phyloP scores from a whole-genome alignment of 2,888 invertebrate genomes.

The Agriopis aurantiaria region DNA sequence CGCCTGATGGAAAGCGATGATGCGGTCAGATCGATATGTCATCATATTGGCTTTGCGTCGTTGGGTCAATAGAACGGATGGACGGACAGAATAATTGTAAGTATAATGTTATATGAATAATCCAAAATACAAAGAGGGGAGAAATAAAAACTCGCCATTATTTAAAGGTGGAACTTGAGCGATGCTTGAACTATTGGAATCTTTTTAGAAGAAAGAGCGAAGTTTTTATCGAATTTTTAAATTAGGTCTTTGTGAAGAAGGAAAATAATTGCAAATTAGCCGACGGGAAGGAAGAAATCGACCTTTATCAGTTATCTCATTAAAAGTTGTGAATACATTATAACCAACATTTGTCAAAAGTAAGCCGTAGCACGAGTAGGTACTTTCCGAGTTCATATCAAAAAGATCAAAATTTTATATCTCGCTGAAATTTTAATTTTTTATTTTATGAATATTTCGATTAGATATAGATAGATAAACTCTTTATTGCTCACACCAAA shows the following conservation, averaged over 20 bases:
- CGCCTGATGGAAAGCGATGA: too few relatives aligned
- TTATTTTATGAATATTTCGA: background rate
- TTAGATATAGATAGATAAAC: too few relatives aligned
- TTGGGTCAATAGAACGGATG: too few relatives aligned
- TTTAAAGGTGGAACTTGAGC: too few relatives aligned
- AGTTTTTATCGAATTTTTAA: slow-evolving; percentile 7
- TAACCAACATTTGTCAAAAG: background rate
- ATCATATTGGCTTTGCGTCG: too few relatives aligned
- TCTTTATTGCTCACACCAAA: too few relatives aligned
- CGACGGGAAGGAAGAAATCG: slow-evolving; percentile 12
- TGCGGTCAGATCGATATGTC: too few relatives aligned
- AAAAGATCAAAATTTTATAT: background rate
- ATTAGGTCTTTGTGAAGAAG: slow-evolving; percentile 1
- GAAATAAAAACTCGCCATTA: too few relatives aligned
- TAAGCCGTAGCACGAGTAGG: background rate
- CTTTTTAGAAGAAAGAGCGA: background rate
- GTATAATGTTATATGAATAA: too few relatives aligned
- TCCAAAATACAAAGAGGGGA: too few relatives aligned
- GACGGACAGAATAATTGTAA: too few relatives aligned
- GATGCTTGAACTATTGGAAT: background rate
- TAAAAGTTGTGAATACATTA: slow-evolving; percentile 24
- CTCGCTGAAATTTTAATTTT: background rate
- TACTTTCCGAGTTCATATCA: background rate
- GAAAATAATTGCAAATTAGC: slow-evolving; percentile 17
- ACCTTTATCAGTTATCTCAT: slow-evolving; percentile 19